Evolutionary conservation across 2,113 vertebrate species (phyloP).

Genomic region (Ariopsis seemanni): DNA sequence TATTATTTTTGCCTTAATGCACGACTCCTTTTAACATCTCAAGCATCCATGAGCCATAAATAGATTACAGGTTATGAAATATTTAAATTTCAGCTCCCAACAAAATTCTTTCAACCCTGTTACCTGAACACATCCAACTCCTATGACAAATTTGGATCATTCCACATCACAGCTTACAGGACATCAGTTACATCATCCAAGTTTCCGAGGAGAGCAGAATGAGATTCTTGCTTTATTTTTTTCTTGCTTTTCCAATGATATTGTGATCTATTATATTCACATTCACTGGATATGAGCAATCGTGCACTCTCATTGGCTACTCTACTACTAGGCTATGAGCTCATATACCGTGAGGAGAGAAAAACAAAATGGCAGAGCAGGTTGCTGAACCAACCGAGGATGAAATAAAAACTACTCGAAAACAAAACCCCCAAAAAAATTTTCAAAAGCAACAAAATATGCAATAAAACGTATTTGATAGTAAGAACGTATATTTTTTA

Average conservation of each 20-base stretch:
- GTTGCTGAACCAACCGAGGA: too few species aligned
- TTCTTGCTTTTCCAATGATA: not conserved
- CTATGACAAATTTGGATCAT: not conserved
- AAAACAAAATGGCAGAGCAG: too few species aligned
- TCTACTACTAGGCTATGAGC: too few species aligned
- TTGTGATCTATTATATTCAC: not conserved
- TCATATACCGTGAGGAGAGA: too few species aligned
- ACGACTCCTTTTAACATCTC: not conserved
- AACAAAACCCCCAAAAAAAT: too few species aligned
- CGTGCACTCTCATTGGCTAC: too few species aligned
- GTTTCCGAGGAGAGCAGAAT: not conserved
- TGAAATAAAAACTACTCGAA: too few species aligned
- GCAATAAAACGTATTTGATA: too few species aligned
- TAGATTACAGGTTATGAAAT: not conserved
- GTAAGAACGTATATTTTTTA: too few species aligned
- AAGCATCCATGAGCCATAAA: not conserved
- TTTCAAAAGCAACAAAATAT: too few species aligned
- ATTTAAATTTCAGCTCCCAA: not conserved
- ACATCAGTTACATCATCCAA: not conserved
- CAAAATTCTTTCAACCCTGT: not conserved
- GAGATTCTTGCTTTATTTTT: not conserved
- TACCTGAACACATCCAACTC: not conserved
- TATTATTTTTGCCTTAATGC: too few species aligned
- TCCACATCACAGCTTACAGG: not conserved
- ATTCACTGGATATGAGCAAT: too few species aligned